Percentiles rank a stretch among this genome's conserved stretches.
These are phyloP conservation scores for Pyxicephalus adspersus DNA, from an alignment of 2,113 vertebrate genomes.

Conservation along the genomic window DNA sequence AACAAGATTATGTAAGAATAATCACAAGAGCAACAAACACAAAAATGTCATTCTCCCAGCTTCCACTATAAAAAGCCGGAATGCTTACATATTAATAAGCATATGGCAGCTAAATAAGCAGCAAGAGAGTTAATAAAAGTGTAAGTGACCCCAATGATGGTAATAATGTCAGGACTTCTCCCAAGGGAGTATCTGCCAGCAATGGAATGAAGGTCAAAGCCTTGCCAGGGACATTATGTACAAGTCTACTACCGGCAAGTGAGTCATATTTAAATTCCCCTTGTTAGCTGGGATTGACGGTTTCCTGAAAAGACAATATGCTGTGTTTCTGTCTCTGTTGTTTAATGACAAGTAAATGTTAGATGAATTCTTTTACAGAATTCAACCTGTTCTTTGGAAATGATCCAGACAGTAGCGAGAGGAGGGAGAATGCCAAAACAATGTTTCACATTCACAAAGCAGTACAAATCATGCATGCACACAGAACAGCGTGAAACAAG, in stretches of 20 bases:
- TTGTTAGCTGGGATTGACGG: not conserved
- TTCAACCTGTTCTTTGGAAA: slow-evolving; percentile 21
- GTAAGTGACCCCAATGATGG: not conserved
- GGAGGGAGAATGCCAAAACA: not conserved
- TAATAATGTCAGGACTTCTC: slow-evolving; percentile 5
- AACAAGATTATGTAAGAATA: not conserved
- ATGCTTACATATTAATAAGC: too few species aligned
- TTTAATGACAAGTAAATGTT: slow-evolving; percentile 18
- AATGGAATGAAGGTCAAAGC: slow-evolving; percentile 19
- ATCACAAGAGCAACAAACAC: not conserved
- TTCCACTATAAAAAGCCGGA: too few species aligned
- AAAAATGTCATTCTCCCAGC: not conserved
- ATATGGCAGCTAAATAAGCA: not conserved
- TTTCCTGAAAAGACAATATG: slow-evolving; percentile 27
- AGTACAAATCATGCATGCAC: not conserved
- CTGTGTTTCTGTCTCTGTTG: slow-evolving; percentile 7
- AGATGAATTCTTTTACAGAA: slow-evolving; percentile 24
- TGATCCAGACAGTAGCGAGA: slow-evolving; percentile 1
- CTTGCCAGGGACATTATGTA: slow-evolving; percentile 16
- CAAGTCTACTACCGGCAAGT: not conserved
- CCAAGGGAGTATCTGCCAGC: slow-evolving; percentile 6
- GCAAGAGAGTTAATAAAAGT: not conserved
- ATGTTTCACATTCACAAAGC: slow-evolving; percentile 10
- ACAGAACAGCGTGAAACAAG: not conserved
- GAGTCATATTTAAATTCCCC: slow-evolving; percentile 9